Evolutionary conservation across 1,140 invertebrate species (phyloP), one percentile per base, ranked within the genome.

Genomic region (Harlomillsia oculata): DNA sequence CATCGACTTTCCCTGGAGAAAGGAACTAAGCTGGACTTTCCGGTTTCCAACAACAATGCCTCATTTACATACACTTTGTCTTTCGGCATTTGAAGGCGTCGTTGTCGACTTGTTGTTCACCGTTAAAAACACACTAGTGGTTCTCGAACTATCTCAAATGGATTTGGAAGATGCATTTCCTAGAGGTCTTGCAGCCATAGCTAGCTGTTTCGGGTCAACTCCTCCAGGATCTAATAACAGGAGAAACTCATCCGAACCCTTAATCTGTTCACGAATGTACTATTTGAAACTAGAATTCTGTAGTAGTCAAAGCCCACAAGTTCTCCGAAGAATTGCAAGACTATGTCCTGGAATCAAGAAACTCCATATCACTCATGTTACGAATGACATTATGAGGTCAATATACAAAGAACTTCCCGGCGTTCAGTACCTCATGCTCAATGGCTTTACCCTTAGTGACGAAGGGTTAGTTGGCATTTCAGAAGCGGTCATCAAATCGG

Each of bases 131-230:
- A n/a, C n/a, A n/a, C 34, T 51, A 14, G 6, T 8, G 18, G 23
- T 21, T 25, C 28, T 51, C 4, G 49, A 51, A n/a, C n/a, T 51
- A 37, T 51, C 49, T 25, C 49, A 51, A 37, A 8, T 51, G 49
- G 49, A 51, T 39, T 30, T 51, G 11, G 32, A 37, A 26, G 49
- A 51, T 18, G 37, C 37, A 13, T 51, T 51, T 25, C 49, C 49
- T 9, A 34, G n/a, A 34, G 32, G n/a, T 9, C 32, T n/a, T 34
- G 8, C n/a, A 32, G 45, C 30, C 13, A 18, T 20, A 32, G 8
- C 1, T 1, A 28, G 16, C 20, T 16, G 18, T 11, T 2, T 20
- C 5, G 11, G 1, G 16, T 25, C 6, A 44, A 44, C 20, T 23
- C 16, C 8, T 48, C n/a, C 25, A n/a, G n/a, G n/a, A n/a, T n/a